Evolutionary conservation across 2,888 invertebrate species (phyloP), one percentile per base, ranked within the genome.

Genomic region (Habroteleia sp.): DNA sequence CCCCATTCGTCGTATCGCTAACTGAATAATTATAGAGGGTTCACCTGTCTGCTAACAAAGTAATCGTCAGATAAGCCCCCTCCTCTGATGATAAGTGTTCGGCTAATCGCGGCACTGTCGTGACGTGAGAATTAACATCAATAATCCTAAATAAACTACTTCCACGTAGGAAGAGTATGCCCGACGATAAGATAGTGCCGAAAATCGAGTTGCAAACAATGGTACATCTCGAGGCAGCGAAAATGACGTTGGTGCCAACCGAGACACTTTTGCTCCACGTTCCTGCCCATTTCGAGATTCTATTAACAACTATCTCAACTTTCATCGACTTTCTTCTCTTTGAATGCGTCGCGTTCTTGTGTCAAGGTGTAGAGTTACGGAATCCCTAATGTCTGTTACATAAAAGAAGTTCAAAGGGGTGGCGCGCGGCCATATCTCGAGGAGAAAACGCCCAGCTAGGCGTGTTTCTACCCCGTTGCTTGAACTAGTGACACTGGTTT

Each of bases 1-100:
- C 25, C 42, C 10, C 25, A 17, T 42, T 69, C 8, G 16, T 25
- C 11, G 27, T 58, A 75, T 71, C 68, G 31, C 46, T 35, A 54
- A 71, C 46, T 75, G 73, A 73, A 76, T 76, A 76, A 76, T 76
- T 71, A 69, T 54, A 56, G 46, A 42, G 52, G 60, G 65, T 52
- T 69, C 73, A 71, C 69, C 73, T 76, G 76, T 71, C 74, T 11
- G 54, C 66, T 29, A 50, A 52, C 42, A 54, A 60, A 60, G 69
- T 69, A 65, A 65, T 65, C 58, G 54, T 56, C 20, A 71, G 74
- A 77, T 77, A 77, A 58, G 71, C 46, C 20, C 31, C 58, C 39
- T 14, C 31, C 16, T 31, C 7, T 16, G 17, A 13, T 35, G 60
- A 65, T 63, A 73, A 74, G 65, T 66, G 56, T 27, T 13, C 14